Percentiles rank a stretch among this genome's conserved stretches.
These are phyloP conservation scores for Megastigmus dorsalis DNA, from an alignment of 2,888 invertebrate species.

Conservation along the genomic window DNA sequence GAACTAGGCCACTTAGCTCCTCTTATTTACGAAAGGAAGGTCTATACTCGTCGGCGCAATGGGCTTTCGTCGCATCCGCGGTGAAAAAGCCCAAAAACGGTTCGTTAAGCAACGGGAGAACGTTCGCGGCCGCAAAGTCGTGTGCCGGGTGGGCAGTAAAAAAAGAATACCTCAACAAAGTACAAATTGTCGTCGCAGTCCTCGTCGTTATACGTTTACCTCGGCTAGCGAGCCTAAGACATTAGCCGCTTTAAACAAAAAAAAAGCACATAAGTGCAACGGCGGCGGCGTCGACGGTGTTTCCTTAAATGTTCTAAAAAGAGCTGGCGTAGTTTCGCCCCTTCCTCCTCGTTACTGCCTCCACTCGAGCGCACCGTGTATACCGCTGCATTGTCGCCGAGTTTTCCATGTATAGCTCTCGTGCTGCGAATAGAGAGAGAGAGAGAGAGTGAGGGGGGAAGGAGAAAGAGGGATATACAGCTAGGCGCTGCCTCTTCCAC, in stretches of 20 bases:
- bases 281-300: neutral
- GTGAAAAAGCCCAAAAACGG: no score
- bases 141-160: neutral
- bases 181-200: slow-evolving; percentile 27
- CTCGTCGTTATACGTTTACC: neutral
- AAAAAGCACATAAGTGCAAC: slow-evolving; percentile 4
- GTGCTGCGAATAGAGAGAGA: no score
- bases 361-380: neutral
- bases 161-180: neutral
- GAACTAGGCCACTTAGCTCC: no score
- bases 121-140: no score
- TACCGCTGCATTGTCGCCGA: neutral
- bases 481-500: neutral
- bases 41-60: no score
- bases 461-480: no score
- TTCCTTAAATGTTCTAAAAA: slow-evolving; percentile 25
- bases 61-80: no score
- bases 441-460: no score
- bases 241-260: slow-evolving; percentile 36
- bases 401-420: no score
- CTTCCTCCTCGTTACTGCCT: neutral
- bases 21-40: no score
- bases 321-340: neutral
- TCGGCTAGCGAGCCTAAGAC: slow-evolving; percentile 5
- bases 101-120: no score